These are phyloP conservation scores for Trachurus trachurus DNA, from an alignment of 2,797 vertebrate genomes.

Conservation along the genomic window DNA sequence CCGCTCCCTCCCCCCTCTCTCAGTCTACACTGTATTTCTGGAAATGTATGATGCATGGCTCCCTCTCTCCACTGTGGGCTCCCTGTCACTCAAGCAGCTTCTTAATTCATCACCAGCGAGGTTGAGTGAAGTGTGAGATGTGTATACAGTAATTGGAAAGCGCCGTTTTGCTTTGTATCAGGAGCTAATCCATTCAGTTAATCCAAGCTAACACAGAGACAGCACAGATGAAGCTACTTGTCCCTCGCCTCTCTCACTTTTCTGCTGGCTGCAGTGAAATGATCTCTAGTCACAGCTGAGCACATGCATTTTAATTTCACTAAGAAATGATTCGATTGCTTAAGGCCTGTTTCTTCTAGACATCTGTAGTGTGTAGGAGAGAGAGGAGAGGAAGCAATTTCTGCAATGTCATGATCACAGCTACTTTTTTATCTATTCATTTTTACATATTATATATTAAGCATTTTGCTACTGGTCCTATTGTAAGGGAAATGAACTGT, in stretches of 20 bases:
- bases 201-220: constrained; percentile 62
- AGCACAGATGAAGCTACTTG: constrained; percentile 59
- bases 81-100: constrained; percentile 51
- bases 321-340: constrained; percentile 49
- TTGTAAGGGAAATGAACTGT: neutral
- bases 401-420: constrained; percentile 20
- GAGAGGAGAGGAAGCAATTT: constrained; percentile 6
- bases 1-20: neutral
- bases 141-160: constrained; percentile 59
- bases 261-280: constrained; percentile 51
- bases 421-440: neutral
- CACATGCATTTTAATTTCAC: constrained; percentile 55
- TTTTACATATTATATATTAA: neutral
- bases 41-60: constrained; percentile 7
- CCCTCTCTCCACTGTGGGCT: neutral
- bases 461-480: constrained; percentile 9
- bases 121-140: constrained; percentile 50
- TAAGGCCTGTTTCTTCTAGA: constrained; percentile 34
- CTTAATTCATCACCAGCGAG: constrained; percentile 42
- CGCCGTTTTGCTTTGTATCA: constrained; percentile 64
- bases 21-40: constrained; percentile 8
- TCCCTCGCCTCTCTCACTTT: constrained; percentile 35
- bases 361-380: constrained; percentile 4
- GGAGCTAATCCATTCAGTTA: constrained; percentile 62
- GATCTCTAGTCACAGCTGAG: constrained; percentile 43